These are phyloP conservation scores for Byasa hedistus DNA, from an alignment of 2,888 invertebrate genomes.

Conservation along the genomic window DNA sequence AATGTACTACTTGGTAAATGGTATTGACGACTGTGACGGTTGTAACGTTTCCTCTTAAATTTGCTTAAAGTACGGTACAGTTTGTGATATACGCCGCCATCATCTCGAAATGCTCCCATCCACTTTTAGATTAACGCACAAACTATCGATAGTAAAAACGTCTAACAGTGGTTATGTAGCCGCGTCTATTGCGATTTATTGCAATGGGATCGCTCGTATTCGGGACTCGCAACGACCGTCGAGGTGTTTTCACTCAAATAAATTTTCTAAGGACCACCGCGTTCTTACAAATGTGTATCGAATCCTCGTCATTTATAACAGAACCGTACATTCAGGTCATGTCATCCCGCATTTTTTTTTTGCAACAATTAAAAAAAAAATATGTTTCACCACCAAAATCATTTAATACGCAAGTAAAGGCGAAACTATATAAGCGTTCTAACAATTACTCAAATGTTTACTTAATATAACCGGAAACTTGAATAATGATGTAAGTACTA, in stretches of 20 bases:
- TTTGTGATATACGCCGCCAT: slow-evolving; percentile 18
- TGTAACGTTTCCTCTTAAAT: slow-evolving; percentile 12
- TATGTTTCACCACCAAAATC: background rate
- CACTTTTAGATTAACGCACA: slow-evolving; percentile 45
- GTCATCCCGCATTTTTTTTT: background rate
- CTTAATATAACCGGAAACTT: background rate
- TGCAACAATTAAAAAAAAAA: background rate
- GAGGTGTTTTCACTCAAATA: slow-evolving; percentile 66
- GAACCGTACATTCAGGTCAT: background rate
- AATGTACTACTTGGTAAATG: too few species aligned
- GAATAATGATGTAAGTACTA: background rate
- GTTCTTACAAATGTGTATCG: slow-evolving; percentile 53
- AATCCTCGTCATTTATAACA: slow-evolving; percentile 42
- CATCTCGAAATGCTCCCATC: slow-evolving; percentile 33
- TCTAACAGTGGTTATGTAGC: slow-evolving; percentile 49
- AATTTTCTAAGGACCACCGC: slow-evolving; percentile 60
- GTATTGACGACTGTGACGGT: background rate
- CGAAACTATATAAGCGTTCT: too few species aligned
- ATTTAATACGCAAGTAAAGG: too few species aligned
- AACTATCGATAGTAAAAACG: slow-evolving; percentile 63
- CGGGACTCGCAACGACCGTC: slow-evolving; percentile 53
- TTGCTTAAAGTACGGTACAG: slow-evolving; percentile 10
- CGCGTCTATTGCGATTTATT: slow-evolving; percentile 65
- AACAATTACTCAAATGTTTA: too few species aligned
- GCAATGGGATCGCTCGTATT: slow-evolving; percentile 59